Evolutionary conservation across 2,888 invertebrate species (phyloP).

Genomic region (Thymelicus lineola): DNA sequence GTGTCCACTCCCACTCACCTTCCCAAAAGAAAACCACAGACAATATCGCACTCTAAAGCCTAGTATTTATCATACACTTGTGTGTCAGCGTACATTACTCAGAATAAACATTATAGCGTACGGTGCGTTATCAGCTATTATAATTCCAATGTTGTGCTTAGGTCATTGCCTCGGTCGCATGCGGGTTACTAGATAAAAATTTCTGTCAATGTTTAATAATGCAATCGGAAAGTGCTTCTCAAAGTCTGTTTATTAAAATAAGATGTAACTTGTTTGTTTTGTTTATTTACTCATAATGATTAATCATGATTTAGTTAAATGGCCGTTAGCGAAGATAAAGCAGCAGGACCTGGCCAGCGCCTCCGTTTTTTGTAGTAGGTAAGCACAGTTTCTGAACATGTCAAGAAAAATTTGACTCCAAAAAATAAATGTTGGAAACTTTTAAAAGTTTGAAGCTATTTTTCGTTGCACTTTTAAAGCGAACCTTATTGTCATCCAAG

Average conservation of each 20-base stretch:
- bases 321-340: no score
- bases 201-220: constrained; percentile 33
- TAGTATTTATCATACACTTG: neutral
- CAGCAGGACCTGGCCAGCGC: no score
- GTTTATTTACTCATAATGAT: no score
- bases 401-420: no score
- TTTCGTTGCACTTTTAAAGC: neutral
- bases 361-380: no score
- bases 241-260: constrained; percentile 10
- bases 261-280: neutral
- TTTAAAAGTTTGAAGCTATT: no score
- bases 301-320: no score
- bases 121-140: constrained; percentile 45
- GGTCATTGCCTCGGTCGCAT: constrained; percentile 46
- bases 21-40: neutral
- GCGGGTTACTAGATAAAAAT: constrained; percentile 38
- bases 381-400: no score
- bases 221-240: constrained; percentile 17
- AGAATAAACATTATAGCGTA: constrained; percentile 23
- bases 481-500: neutral
- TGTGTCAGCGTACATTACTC: constrained; percentile 6
- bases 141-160: constrained; percentile 42
- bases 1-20: neutral
- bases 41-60: no score
- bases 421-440: neutral